Percentiles rank a stretch among this genome's conserved stretches.
These are phyloP conservation scores for Puntigrus tetrazona DNA, from an alignment of 2,113 vertebrate genomes.

Conservation along the genomic window DNA sequence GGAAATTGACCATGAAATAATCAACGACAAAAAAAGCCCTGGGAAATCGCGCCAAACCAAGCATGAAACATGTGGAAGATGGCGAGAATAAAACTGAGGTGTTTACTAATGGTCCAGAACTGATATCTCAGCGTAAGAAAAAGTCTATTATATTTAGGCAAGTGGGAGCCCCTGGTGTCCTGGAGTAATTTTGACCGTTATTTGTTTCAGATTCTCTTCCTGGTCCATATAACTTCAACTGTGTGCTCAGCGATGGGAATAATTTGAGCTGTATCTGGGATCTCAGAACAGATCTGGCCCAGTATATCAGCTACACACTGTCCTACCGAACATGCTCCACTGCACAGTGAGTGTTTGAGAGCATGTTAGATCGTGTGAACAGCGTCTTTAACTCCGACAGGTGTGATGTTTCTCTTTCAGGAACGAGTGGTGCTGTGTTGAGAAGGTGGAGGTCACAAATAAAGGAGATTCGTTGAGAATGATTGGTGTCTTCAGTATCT, in stretches of 20 bases:
- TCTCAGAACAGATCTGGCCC: constrained; percentile 31
- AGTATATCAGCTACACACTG: constrained; percentile 49
- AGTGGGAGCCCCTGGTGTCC: constrained; percentile 64
- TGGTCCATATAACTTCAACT: constrained; percentile 47
- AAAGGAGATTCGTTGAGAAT: background rate
- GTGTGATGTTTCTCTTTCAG: constrained; percentile 28
- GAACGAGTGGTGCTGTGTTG: constrained; percentile 27
- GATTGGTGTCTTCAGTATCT: constrained; percentile 28
- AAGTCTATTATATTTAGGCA: constrained; percentile 60
- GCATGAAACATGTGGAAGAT: background rate
- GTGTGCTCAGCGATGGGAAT: constrained; percentile 19
- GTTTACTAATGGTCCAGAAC: constrained; percentile 33
- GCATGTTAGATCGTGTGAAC: background rate
- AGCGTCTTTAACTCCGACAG: background rate
- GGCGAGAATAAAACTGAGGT: background rate
- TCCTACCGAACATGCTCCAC: constrained; percentile 14
- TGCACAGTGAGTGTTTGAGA: constrained; percentile 38
- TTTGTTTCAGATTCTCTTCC: constrained; percentile 14
- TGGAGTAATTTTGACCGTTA: constrained; percentile 53
- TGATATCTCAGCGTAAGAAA: constrained; percentile 57
- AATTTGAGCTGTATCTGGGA: constrained; percentile 50
- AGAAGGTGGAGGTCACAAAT: background rate
- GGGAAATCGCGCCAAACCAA: background rate
- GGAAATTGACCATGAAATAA: background rate
- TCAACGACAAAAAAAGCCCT: background rate